Conservation (phyloP, 2,113 vertebrate species). For the Phyllostomus discolor region DNA sequence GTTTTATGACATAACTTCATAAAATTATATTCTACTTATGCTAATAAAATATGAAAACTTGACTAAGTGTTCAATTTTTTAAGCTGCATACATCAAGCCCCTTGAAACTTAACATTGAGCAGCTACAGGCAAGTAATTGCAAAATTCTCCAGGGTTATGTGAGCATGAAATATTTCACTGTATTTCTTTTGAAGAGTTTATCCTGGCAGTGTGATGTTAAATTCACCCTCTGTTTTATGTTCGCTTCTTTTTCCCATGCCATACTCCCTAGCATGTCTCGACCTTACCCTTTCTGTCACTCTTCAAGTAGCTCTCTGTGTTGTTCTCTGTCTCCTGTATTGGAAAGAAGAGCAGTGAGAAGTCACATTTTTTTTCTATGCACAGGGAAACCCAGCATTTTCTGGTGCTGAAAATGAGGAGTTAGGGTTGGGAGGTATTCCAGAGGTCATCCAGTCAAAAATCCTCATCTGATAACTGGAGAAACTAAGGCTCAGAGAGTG, state of each 20-base stretch:
- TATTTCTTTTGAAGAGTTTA: neutral
- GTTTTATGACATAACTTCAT: slow-evolving; percentile 4
- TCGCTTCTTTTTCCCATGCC: neutral
- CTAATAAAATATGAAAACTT: slow-evolving; percentile 13
- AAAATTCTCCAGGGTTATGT: neutral
- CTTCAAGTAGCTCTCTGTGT: neutral
- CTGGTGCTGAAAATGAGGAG: neutral
- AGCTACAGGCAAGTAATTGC: neutral
- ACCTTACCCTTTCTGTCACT: neutral
- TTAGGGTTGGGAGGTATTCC: neutral
- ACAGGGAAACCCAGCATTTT: slow-evolving; percentile 28
- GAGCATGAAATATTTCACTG: neutral
- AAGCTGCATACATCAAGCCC: neutral
- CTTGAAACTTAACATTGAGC: neutral
- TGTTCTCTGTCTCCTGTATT: neutral
- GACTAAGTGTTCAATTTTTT: slow-evolving; percentile 20
- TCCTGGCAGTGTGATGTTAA: neutral
- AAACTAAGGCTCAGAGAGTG: neutral
- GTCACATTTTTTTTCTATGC: slow-evolving; percentile 14
- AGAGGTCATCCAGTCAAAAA: neutral
- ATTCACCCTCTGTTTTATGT: neutral
- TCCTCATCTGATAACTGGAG: neutral
- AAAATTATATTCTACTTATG: neutral
- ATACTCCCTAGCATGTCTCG: neutral
- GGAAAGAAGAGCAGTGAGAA: neutral